phyloP scores from a whole-genome alignment of 2,113 vertebrate species.

The Tragulus kanchil region DNA sequence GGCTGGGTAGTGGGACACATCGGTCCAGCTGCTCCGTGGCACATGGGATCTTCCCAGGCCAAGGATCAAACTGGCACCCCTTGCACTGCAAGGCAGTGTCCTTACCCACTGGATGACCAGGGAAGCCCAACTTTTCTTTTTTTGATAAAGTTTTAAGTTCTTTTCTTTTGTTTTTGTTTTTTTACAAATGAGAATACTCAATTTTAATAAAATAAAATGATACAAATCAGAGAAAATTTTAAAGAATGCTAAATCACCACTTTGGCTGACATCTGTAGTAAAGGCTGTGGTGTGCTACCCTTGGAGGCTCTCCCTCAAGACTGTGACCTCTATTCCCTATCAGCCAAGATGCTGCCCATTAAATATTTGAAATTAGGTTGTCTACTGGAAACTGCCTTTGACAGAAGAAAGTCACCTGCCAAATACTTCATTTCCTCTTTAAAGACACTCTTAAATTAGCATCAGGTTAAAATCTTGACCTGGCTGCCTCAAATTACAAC shows the following conservation, averaged over 20 bases:
- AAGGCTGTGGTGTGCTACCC: not conserved
- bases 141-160: not conserved
- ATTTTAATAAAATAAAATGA: constrained; percentile 48
- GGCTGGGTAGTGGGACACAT: no score
- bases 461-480: not conserved
- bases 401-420: not conserved
- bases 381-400: not conserved
- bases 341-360: not conserved
- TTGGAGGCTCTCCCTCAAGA: not conserved
- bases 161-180: not conserved
- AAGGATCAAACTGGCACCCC: no score
- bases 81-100: no score
- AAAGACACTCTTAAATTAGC: not conserved
- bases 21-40: no score
- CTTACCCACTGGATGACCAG: no score
- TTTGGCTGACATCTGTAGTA: not conserved
- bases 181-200: not conserved
- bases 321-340: not conserved
- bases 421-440: not conserved
- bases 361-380: not conserved
- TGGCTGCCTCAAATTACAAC: not conserved
- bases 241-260: not conserved
- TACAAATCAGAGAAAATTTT: not conserved
- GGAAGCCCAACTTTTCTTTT: not conserved
- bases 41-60: no score